Evolutionary conservation across 1,140 invertebrate genomes (phyloP).

Genomic region (Trichomalopsis sarcophagae): DNA sequence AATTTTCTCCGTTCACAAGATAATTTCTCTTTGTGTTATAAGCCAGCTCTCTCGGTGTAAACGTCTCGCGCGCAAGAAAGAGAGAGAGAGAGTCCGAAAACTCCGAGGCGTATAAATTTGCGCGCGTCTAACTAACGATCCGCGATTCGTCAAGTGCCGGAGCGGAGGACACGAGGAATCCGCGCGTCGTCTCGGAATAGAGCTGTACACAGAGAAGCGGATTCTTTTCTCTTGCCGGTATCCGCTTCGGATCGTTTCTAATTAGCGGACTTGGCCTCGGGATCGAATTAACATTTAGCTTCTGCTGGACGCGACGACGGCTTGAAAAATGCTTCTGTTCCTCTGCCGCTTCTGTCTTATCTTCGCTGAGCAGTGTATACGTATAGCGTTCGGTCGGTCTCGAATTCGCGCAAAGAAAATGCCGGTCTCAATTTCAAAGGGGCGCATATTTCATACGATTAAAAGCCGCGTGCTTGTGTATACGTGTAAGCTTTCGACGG

Average conservation of each 20-base stretch:
- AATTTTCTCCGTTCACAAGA: conserved; percentile 32
- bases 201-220: conserved; percentile 52
- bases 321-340: conserved; percentile 39
- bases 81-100: not conserved
- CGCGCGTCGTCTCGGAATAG: conserved; percentile 58
- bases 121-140: conserved; percentile 34
- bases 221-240: not conserved
- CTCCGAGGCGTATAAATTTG: conserved; percentile 16
- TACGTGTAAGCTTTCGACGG: not conserved
- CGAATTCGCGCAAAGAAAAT: conserved; percentile 6
- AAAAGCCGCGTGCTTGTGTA: not conserved
- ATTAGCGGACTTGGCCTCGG: conserved; percentile 62
- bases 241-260: conserved; percentile 62
- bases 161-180: conserved; percentile 42
- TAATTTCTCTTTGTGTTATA: conserved; percentile 44
- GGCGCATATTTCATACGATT: conserved; percentile 23
- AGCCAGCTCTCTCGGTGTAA: not conserved
- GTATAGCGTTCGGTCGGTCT: not conserved
- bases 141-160: conserved; percentile 28
- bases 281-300: conserved; percentile 68
- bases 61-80: not conserved
- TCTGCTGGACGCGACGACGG: conserved; percentile 49
- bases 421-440: conserved; percentile 26
- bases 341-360: conserved; percentile 15
- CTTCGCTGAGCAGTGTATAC: not conserved